Conservation (phyloP, 2,888 invertebrate species). For the Marronus borbonicus region DNA sequence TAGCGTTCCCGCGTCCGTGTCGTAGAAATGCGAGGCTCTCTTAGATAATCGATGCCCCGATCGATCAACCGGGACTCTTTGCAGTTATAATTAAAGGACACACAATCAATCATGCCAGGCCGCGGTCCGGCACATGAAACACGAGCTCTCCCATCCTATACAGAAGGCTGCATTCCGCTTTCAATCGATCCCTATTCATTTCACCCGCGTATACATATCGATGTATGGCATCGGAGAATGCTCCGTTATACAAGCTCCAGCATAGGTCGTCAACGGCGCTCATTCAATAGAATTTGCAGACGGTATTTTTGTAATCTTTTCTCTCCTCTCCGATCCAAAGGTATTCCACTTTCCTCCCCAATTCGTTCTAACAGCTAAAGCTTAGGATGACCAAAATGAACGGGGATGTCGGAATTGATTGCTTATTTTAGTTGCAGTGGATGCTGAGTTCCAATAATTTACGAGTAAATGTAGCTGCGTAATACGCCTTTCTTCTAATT, state of each 20-base stretch:
- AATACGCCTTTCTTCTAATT: too few species aligned
- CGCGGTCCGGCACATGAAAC: conserved; percentile 26
- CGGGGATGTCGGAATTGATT: background rate
- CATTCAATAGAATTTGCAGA: conserved; percentile 23
- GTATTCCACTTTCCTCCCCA: conserved; percentile 12
- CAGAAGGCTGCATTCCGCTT: conserved; percentile 6
- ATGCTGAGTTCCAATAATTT: background rate
- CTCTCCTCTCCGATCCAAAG: background rate
- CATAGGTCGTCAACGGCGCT: background rate
- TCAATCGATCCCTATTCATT: conserved; percentile 25
- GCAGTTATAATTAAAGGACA: conserved; percentile 42
- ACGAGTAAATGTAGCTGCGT: background rate
- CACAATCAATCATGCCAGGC: conserved; percentile 27
- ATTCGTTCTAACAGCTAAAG: conserved; percentile 19
- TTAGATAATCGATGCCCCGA: conserved; percentile 22
- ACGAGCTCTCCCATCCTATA: background rate
- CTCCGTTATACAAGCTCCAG: background rate
- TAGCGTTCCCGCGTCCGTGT: background rate
- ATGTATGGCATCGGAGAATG: conserved; percentile 23
- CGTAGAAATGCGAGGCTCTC: conserved; percentile 5
- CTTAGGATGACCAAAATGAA: background rate
- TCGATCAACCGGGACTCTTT: conserved; percentile 13
- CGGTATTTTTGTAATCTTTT: conserved; percentile 5
- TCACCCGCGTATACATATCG: conserved; percentile 9
- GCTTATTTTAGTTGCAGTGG: background rate